Conservation (phyloP, 2,888 invertebrate species). For the Petrophora chlorosata region DNA sequence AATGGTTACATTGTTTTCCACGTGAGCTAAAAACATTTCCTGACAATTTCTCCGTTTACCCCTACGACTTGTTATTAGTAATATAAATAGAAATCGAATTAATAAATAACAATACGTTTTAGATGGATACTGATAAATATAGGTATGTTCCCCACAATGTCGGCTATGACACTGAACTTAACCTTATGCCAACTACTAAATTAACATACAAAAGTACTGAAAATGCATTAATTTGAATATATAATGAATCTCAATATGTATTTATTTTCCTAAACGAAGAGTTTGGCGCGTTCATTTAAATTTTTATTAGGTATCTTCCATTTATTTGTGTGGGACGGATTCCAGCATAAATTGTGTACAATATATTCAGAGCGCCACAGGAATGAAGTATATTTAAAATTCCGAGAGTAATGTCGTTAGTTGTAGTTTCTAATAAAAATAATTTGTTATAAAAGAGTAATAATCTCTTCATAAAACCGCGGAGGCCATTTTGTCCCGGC, state of each 20-base stretch:
- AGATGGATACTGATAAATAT: not conserved
- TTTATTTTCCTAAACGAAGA: conserved; percentile 55
- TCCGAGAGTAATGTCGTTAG: conserved; percentile 13
- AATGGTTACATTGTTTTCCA: no score
- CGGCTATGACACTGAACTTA: conserved; percentile 77
- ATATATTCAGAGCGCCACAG: conserved; percentile 9
- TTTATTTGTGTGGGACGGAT: conserved; percentile 15
- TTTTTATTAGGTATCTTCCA: conserved; percentile 46
- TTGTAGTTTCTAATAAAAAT: conserved; percentile 27
- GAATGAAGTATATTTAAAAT: conserved; percentile 11
- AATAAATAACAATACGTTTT: conserved; percentile 4
- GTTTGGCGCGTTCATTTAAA: conserved; percentile 49
- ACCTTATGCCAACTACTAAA: conserved; percentile 65
- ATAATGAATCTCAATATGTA: conserved; percentile 60
- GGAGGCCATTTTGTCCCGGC: conserved; percentile 61
- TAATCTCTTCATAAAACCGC: conserved; percentile 49
- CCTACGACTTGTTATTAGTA: no score
- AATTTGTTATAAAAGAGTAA: conserved; percentile 36
- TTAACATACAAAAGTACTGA: conserved; percentile 81
- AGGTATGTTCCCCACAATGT: conserved; percentile 54
- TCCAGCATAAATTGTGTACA: conserved; percentile 4
- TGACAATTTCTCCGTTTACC: no score
- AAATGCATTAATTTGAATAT: conserved; percentile 74
- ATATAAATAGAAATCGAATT: conserved; percentile 10
- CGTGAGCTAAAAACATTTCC: no score